Conservation (phyloP, 2,888 invertebrate species). For the Pasiphila rectangulata region DNA sequence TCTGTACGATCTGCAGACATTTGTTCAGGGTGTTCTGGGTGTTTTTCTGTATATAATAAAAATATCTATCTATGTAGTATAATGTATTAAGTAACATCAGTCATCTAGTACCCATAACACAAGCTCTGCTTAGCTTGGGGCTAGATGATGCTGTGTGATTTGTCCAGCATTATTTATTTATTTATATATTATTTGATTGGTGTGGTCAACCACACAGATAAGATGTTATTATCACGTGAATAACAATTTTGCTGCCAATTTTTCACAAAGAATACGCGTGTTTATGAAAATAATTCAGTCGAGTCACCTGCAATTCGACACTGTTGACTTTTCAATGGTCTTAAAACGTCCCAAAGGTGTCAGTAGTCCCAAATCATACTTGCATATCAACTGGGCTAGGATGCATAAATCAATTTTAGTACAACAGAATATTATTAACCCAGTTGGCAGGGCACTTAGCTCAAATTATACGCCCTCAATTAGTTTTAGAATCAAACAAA, state of each 20-base stretch:
- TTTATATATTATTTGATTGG: too few relatives aligned
- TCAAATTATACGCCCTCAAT: conserved; percentile 21
- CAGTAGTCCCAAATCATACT: conserved; percentile 10
- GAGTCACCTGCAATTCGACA: conserved; percentile 14
- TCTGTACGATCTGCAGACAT: too few relatives aligned
- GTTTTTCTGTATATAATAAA: too few relatives aligned
- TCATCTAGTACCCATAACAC: too few relatives aligned
- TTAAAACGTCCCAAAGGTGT: conserved; percentile 2
- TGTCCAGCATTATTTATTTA: too few relatives aligned
- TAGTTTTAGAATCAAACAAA: conserved; percentile 44
- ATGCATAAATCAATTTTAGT: conserved; percentile 46
- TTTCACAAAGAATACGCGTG: neutral
- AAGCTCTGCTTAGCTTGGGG: too few relatives aligned
- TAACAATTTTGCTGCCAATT: neutral
- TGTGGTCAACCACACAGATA: too few relatives aligned
- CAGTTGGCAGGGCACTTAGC: conserved; percentile 47
- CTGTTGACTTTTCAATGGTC: conserved; percentile 19
- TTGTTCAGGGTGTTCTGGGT: too few relatives aligned
- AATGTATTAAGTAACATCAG: too few relatives aligned
- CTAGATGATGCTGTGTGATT: too few relatives aligned
- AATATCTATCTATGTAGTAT: too few relatives aligned
- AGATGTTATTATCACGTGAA: too few relatives aligned
- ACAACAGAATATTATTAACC: conserved; percentile 53
- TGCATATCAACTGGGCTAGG: conserved; percentile 19
- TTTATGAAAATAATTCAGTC: conserved; percentile 2